Base-by-base conservation (phyloP, 2,113 vertebrate species). In the Rhea americana region DNA sequence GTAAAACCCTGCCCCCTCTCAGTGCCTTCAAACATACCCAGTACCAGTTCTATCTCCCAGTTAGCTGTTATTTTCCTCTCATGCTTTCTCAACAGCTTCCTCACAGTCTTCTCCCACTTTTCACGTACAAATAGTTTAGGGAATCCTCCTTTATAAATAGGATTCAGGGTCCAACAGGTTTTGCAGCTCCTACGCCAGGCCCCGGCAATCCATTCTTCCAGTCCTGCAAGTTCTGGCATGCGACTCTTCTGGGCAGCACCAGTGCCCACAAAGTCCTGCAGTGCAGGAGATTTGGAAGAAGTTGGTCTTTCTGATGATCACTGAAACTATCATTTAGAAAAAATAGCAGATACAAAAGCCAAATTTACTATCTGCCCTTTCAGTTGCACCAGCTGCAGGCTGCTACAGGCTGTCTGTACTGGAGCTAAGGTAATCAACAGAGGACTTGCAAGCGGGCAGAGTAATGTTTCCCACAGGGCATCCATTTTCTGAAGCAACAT, bases 201-300 rank as follows among this genome's bases (percentile, higher is more conserved):
- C 50, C 26, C 50, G 62, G 16, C 18, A 1, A 79, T 73, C 72
- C 22, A 20, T 7, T 26, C 62, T 51, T 43, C 61, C 30, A 32
- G 55, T 37, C 50, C 37, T n/a, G 19, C 41, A 85, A 55, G 43
- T 22, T 78, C 83, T 66, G 70, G 65, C 18, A 59, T 1, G 3
- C 41, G 73, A 32, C 45, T 35, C 65, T 85, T 37, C 71, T 47
- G 5, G 4, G 55, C 47, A 74, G 51, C 32, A n/a, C 32, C 28
- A 18, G 5, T 74, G 37, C 70, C 61, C 71, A 24, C n/a, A 20
- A 72, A 56, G 51, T 43, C 61, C 25, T 43, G 80, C 0, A 71
- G 80, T 0, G 0, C 35, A 77, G 74, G 66, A 53, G 21, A 21
- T 51, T 81, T 82, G 73, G 77, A 77, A 0, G 0, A 71, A 6